These are phyloP conservation scores for Pachyrhynchus sulphureomaculatus DNA, from an alignment of 1,140 invertebrate species.

Conservation along the genomic window DNA sequence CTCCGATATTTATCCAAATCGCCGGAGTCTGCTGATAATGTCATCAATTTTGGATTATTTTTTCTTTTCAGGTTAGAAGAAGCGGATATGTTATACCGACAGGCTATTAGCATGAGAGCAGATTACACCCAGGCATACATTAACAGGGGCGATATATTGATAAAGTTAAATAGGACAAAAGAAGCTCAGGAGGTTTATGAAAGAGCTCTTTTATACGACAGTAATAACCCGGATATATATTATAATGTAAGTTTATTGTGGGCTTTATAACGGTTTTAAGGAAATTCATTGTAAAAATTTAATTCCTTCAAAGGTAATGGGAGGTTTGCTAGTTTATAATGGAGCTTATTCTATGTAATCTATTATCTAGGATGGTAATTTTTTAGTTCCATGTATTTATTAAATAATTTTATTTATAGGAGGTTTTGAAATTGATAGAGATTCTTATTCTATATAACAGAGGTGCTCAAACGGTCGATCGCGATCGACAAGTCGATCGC, in stretches of 20 bases:
- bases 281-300: not conserved
- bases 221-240: conserved; percentile 94
- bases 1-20: too few relatives aligned
- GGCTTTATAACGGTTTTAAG: not conserved
- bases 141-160: conserved; percentile 92
- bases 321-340: too few relatives aligned
- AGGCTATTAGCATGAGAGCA: conserved; percentile 94
- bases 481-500: too few relatives aligned
- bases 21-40: too few relatives aligned
- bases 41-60: too few relatives aligned
- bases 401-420: too few relatives aligned
- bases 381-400: too few relatives aligned
- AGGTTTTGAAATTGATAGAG: too few relatives aligned
- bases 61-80: conserved; percentile 72
- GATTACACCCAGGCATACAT: conserved; percentile 98
- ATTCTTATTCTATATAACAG: too few relatives aligned
- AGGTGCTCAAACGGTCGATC: too few relatives aligned
- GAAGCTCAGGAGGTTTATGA: conserved; percentile 96
- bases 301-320: not conserved
- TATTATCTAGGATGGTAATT: too few relatives aligned
- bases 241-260: conserved; percentile 78
- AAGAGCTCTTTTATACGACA: conserved; percentile 88
- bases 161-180: conserved; percentile 91
- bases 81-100: conserved; percentile 88
- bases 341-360: too few relatives aligned